phyloP scores from a whole-genome alignment of 2,113 vertebrate species.

The Carassius carassius region DNA sequence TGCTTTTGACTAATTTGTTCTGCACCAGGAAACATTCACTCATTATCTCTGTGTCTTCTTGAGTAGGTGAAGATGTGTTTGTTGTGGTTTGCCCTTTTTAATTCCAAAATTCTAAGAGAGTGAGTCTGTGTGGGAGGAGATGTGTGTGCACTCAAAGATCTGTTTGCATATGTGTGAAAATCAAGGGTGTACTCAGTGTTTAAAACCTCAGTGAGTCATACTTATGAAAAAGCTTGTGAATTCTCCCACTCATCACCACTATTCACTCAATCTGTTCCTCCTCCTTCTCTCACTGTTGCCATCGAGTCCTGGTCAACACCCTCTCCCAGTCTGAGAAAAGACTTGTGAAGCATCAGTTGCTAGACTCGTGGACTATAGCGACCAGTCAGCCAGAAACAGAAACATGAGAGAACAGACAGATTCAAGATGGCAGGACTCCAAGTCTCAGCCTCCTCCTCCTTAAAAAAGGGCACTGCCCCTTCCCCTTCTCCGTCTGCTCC shows the following conservation, averaged over 20 bases:
- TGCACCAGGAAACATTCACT: conserved; percentile 16
- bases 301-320: conserved; percentile 28
- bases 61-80: conserved; percentile 51
- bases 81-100: conserved; percentile 55
- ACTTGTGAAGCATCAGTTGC: conserved; percentile 29
- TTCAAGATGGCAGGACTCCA: conserved; percentile 59
- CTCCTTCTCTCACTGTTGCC: conserved; percentile 28
- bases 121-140: conserved; percentile 35
- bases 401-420: conserved; percentile 47
- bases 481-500: conserved; percentile 33
- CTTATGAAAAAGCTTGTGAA: conserved; percentile 54
- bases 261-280: background rate
- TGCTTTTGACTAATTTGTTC: background rate
- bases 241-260: conserved; percentile 39
- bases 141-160: conserved; percentile 11
- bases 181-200: conserved; percentile 72
- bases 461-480: conserved; percentile 28
- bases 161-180: conserved; percentile 62
- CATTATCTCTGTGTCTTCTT: conserved; percentile 9
- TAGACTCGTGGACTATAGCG: conserved; percentile 21
- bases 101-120: conserved; percentile 63
- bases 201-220: conserved; percentile 57
- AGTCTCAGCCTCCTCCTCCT: conserved; percentile 25
- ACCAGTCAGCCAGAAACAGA: conserved; percentile 52
- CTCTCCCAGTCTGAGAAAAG: conserved; percentile 21